Evolutionary conservation across 2,888 invertebrate species (phyloP), one percentile per base, ranked within the genome.

Genomic region (Candidula unifasciata): DNA sequence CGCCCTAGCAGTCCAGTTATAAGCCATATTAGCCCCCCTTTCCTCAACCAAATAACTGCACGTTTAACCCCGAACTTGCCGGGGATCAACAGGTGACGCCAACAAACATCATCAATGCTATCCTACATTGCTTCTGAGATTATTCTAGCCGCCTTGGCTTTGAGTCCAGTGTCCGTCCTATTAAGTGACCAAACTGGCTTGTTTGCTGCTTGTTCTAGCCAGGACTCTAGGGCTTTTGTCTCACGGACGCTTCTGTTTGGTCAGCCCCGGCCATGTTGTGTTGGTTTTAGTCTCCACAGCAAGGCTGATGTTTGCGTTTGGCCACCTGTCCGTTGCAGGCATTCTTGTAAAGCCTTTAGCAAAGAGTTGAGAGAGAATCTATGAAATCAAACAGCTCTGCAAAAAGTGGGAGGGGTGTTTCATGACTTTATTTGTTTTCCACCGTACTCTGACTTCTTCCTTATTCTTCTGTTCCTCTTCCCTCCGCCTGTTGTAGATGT

Each of bases 181-280:
- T 74, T 33, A 74, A 74, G 54, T 27, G 74, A 54, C 54, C 27
- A 54, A 54, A 74, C 21, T 30, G 18, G 3, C 74, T 18, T 74
- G 74, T 74, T 74, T 74, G 74, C n/a, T 30, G 27, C 52, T 52
- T 54, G 54, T 74, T 74, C 30, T 54, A 54, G 54, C 52, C 54
- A 54, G 8, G 21, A 18, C 44, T 27, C 13, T 6, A 6, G 30
- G 74, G 16, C 74, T 24, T 54, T 74, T 74, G 27, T 74, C 54
- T 74, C n/a, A 30, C 74, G 27, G 18, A 74, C 54, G 30, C 54
- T 54, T 74, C 54, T 52, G 52, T 44, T 74, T 44, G n/a, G 60
- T n/a, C 60, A 60, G 24, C 2, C 30, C 73, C n/a, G n/a, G 74
- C 21, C 30, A 73, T 52, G 30, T 33, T 30, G 74, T 74, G 73